Evolutionary conservation across 2,888 invertebrate species (phyloP).

Genomic region (Caenorhabditis sp.): DNA sequence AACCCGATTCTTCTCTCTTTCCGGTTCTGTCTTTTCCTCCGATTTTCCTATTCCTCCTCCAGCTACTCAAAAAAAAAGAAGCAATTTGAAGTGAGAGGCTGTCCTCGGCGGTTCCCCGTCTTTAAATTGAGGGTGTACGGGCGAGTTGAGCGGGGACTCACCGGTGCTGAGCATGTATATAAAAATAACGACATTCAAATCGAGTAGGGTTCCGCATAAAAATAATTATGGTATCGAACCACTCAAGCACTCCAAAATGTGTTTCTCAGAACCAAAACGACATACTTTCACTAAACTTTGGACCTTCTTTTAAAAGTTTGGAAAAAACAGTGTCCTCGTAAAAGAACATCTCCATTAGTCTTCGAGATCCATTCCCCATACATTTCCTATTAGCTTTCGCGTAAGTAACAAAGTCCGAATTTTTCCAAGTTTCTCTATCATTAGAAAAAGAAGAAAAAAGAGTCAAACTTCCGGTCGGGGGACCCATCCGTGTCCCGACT

Average conservation of each 20-base stretch:
- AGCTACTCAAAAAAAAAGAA: constrained; percentile 38
- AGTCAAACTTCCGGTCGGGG: constrained; percentile 19
- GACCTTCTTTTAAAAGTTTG: not conserved
- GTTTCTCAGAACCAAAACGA: not conserved
- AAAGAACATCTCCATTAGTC: constrained; percentile 51
- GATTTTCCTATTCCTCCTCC: not conserved
- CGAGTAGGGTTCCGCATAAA: constrained; percentile 23
- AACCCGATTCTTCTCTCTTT: constrained; percentile 10
- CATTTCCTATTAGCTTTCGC: constrained; percentile 53
- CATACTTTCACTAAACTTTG: not conserved
- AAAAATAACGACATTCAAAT: constrained; percentile 57
- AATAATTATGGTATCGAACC: constrained; percentile 41
- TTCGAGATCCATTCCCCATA: constrained; percentile 35
- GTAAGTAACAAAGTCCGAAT: constrained; percentile 7
- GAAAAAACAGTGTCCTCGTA: constrained; percentile 34
- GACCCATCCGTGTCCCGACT: constrained; percentile 18
- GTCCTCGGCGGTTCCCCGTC: constrained; percentile 44
- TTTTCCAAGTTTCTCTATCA: not conserved
- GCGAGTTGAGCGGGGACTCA: constrained; percentile 14
- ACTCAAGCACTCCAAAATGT: constrained; percentile 18
- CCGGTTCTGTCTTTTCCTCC: not conserved
- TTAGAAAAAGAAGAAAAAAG: constrained; percentile 13
- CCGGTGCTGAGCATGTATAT: constrained; percentile 51
- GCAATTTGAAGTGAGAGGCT: constrained; percentile 47
- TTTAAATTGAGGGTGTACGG: constrained; percentile 44